Evolutionary conservation across 2,113 vertebrate species (phyloP).

Genomic region (Fukomys damarensis): DNA sequence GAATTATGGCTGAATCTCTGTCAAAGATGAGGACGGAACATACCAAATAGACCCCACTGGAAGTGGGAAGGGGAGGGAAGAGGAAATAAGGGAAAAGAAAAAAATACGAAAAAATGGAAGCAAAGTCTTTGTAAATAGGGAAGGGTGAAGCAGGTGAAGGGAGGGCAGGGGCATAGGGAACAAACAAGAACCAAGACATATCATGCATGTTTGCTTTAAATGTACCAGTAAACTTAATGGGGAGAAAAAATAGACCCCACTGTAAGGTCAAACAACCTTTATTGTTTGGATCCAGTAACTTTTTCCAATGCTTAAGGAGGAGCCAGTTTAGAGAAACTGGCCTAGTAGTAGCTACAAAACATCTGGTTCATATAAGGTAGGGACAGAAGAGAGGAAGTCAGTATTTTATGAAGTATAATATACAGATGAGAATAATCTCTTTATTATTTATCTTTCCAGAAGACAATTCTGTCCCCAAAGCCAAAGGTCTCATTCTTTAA

Average conservation of each 20-base stretch:
- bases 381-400: not conserved
- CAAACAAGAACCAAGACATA: too few species aligned
- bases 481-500: not conserved
- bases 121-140: too few species aligned
- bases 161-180: too few species aligned
- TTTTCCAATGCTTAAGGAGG: not conserved
- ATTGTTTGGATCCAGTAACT: not conserved
- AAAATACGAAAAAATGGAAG: too few species aligned
- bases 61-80: too few species aligned
- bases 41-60: not conserved
- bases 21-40: not conserved
- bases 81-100: too few species aligned
- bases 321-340: not conserved
- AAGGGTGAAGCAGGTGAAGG: too few species aligned
- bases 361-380: not conserved
- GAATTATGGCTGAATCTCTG: constrained; percentile 1
- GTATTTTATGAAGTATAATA: not conserved
- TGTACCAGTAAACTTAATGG: too few species aligned
- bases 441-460: not conserved
- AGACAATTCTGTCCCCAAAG: not conserved
- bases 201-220: too few species aligned
- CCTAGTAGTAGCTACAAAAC: not conserved
- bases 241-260: not conserved
- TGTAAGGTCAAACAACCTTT: not conserved
- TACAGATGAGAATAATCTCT: not conserved